Evolutionary conservation across 2,888 invertebrate species (phyloP), one percentile per base, ranked within the genome.

Genomic region (Heliconius ethilla): DNA sequence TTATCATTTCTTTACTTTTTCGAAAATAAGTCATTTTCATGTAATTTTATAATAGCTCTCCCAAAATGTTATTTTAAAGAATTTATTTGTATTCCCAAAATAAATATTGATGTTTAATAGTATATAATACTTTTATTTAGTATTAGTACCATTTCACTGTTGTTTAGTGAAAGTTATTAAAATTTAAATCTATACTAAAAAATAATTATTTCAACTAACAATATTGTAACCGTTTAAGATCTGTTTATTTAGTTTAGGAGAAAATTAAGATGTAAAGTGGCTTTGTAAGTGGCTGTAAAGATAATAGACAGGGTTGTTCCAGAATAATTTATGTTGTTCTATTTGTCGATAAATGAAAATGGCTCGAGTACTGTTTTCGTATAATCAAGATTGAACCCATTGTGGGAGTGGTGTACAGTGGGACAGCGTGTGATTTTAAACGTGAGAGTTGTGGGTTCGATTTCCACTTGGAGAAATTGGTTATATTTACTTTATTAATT

Each of bases 241-340:
- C 11, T 33, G 72, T 72, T 72, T 55, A 59, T 37, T 72, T 72
- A 25, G 72, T 59, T 59, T 69, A 33, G 59, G 3, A n/a, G 33
- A 2, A 72, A 59, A 59, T 74, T 22, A 65, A 74, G 27, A 63
- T 74, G 63, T 74, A 45, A 18, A 63, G 25, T 40, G 62, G 63
- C 37, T 63, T 40, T 45, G 74, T 74, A 33, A 33, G 70, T 51
- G 73, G 74, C 45, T 74, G 63, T 74, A 40, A 74, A 74, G 74
- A 74, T 74, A 74, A 74, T 74, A 63, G 74, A 74, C 62, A 27
- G 27, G 37, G 74, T 63, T 74, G 63, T 74, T 74, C 45, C 22
- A 29, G 40, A 15, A 22, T 74, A 40, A 74, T 74, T 74, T 74
- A 74, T 74, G 45, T 62, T 74, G 29, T 62, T 40, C 18, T 63